Evolutionary conservation across 2,113 vertebrate species (phyloP).

Genomic region (Laticauda colubrina): DNA sequence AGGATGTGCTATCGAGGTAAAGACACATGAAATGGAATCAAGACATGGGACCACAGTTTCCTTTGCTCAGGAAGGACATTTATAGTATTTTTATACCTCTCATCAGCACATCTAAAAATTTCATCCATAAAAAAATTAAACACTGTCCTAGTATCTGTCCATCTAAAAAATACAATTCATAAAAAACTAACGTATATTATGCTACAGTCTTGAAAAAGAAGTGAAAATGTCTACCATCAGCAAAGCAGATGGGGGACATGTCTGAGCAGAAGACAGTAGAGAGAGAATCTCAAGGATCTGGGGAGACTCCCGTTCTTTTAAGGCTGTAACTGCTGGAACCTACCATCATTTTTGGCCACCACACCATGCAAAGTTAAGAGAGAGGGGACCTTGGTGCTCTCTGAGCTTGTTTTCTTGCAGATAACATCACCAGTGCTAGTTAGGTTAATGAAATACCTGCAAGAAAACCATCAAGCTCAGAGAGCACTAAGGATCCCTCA

Average conservation of each 20-base stretch:
- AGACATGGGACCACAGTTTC: not conserved
- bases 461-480: not conserved
- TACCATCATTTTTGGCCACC: not conserved
- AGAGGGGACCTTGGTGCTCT: not conserved
- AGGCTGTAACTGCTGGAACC: not conserved
- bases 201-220: not conserved
- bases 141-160: not conserved
- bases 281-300: not conserved
- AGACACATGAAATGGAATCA: slow-evolving; percentile 19
- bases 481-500: not conserved
- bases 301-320: not conserved
- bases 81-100: not conserved
- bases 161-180: not conserved
- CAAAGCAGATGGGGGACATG: not conserved
- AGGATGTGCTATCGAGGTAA: not conserved
- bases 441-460: not conserved
- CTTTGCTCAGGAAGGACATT: slow-evolving; percentile 25
- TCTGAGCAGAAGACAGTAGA: not conserved
- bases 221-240: not conserved
- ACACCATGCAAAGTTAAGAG: not conserved
- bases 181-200: not conserved
- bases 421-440: not conserved
- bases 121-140: not conserved
- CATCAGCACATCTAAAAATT: not conserved
- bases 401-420: not conserved